Conservation (phyloP, 2,888 invertebrate genomes). For the Acanthosoma haemorrhoidale region DNA sequence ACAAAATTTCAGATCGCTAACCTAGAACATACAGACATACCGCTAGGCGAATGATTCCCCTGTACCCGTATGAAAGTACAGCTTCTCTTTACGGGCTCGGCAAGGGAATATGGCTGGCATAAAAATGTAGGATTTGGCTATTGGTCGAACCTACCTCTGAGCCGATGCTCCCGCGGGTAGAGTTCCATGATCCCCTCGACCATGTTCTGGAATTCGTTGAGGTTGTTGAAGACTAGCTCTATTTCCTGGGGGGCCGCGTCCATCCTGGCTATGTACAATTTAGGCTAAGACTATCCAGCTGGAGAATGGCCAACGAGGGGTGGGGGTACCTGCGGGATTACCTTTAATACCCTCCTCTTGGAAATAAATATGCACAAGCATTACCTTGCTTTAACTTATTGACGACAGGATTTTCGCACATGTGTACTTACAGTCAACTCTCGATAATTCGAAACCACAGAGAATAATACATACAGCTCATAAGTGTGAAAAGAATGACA, state of each 20-base stretch:
- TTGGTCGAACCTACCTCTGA: not conserved
- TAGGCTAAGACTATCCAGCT: not conserved
- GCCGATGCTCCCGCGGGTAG: not conserved
- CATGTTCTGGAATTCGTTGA: constrained; percentile 11
- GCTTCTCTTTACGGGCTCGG: too few relatives aligned
- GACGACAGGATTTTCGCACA: too few relatives aligned
- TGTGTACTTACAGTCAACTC: too few relatives aligned
- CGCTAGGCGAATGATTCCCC: too few relatives aligned
- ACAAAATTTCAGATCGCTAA: too few relatives aligned
- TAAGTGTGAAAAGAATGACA: not conserved
- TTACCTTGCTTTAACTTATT: too few relatives aligned
- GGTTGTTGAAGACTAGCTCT: constrained; percentile 1
- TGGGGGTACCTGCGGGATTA: not conserved
- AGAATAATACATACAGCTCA: too few relatives aligned
- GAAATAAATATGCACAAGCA: not conserved
- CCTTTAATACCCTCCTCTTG: not conserved
- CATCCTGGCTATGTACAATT: not conserved
- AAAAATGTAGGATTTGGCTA: too few relatives aligned
- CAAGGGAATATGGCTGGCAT: too few relatives aligned
- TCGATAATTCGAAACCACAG: too few relatives aligned
- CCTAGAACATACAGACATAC: too few relatives aligned
- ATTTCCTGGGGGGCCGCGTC: not conserved
- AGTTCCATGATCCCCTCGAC: not conserved
- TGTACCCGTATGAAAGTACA: too few relatives aligned
- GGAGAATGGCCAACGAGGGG: not conserved